Base-by-base conservation (phyloP, 2,888 invertebrate genomes). In the Heterodera filipjevi region DNA sequence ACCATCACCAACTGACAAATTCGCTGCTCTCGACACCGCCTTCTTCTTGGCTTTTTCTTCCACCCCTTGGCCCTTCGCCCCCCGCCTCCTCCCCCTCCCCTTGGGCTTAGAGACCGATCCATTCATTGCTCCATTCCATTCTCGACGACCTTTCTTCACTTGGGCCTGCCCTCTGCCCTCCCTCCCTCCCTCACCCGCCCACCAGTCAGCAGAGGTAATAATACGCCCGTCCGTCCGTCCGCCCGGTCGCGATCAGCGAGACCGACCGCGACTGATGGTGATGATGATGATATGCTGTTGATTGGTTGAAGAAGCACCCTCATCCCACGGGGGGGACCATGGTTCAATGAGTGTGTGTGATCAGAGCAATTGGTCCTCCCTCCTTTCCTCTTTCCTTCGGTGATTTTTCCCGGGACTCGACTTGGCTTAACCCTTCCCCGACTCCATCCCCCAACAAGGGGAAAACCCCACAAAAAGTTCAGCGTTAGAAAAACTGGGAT, bases 1-100 rank as follows among this genome's bases (percentile, higher is more conserved):
- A 66, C 27, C 33, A 68, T 35, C 68, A 32, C 68, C 68, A 68
- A 68, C 68, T 68, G 68, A 68, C 68, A 68, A 68, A 68, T 68
- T 68, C 35, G 33, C 68, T 35, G 16, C 66, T 66, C 66, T 27
- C 66, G 33, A 14, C 33, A 6, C 33, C 33, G 30, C 30, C 66
- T 30, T 30, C n/a, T n/a, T 64, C 32, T 66, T 66, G 66, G 66
- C 49, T 19, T 14, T 12, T 66, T 66, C 30, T 32, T 66, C 32
- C 27, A n/a, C 30, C 8, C 0, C 8, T 27, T 30, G 14, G 16
- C 22, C 2, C 35, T 66, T 66, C 33, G 5, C 33, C 32, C 19
- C 33, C 33, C 32, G 19, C 30, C 68, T 12, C n/a, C 8, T 22
- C 59, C 0, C n/a, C 27, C 27, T 27, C 27, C 27, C 6, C 27